Evolutionary conservation across 2,797 vertebrate species (phyloP).

Genomic region (Furcifer pardalis): DNA sequence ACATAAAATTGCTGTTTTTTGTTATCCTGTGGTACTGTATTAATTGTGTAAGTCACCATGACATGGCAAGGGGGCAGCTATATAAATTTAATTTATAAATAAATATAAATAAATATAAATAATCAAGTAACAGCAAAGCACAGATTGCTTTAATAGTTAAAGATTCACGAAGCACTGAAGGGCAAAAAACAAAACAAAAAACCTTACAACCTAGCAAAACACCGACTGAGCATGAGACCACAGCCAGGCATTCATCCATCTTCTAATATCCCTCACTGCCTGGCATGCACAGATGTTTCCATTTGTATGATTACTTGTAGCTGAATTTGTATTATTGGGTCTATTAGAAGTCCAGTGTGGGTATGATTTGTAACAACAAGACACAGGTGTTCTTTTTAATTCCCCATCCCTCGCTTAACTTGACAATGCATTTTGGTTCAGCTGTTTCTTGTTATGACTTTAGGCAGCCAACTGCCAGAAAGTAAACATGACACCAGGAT

Average conservation of each 20-base stretch:
- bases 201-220: slow-evolving; percentile 30
- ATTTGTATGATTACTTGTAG: slow-evolving; percentile 56
- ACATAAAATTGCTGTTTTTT: no score
- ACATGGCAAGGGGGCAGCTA: no score
- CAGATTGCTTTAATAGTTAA: slow-evolving; percentile 20
- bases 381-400: slow-evolving; percentile 66
- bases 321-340: slow-evolving; percentile 65
- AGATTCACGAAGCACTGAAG: not conserved
- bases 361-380: slow-evolving; percentile 67
- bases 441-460: slow-evolving; percentile 60
- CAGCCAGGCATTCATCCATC: slow-evolving; percentile 10
- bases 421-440: slow-evolving; percentile 60
- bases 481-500: slow-evolving; percentile 16
- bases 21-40: no score
- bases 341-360: slow-evolving; percentile 58
- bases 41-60: no score
- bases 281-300: slow-evolving; percentile 57
- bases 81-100: no score
- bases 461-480: slow-evolving; percentile 51
- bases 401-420: slow-evolving; percentile 52
- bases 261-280: not conserved
- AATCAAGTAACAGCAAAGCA: not conserved
- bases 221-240: slow-evolving; percentile 28
- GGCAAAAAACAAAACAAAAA: no score
- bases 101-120: no score